A percentile compares a stretch with the other conserved stretches of the same genome.
Conservation (phyloP, 2,113 vertebrate genomes). For the Gambusia holbrooki region DNA sequence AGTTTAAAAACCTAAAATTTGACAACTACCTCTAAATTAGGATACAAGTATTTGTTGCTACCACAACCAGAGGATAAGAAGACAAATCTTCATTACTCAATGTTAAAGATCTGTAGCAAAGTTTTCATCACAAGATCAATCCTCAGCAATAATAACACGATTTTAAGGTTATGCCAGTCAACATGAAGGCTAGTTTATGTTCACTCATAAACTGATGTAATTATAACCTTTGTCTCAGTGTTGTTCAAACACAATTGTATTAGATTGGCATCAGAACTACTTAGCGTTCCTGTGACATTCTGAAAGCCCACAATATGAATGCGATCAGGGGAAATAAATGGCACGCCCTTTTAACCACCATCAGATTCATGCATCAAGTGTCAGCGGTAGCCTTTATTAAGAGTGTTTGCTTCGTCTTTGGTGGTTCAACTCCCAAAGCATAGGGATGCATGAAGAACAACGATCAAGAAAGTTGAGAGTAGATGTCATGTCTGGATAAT, state of each 20-base stretch:
- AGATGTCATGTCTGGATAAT: background rate
- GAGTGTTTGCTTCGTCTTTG: constrained; percentile 1
- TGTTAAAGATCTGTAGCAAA: background rate
- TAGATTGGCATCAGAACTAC: constrained; percentile 24
- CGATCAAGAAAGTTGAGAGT: background rate
- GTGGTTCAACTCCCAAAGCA: background rate
- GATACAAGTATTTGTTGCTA: too few relatives aligned
- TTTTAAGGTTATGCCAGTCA: background rate
- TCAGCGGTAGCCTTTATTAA: constrained; percentile 6
- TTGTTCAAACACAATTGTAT: background rate
- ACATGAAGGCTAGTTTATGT: background rate
- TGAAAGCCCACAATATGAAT: constrained; percentile 22
- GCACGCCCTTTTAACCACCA: constrained; percentile 49
- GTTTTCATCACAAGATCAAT: background rate
- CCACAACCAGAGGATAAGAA: background rate
- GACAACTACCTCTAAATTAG: too few relatives aligned
- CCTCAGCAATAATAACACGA: background rate
- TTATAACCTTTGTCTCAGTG: background rate
- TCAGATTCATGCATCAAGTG: constrained; percentile 53
- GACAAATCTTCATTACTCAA: background rate
- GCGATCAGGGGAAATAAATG: constrained; percentile 45
- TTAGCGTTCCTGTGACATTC: constrained; percentile 40
- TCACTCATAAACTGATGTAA: background rate
- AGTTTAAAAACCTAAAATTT: background rate
- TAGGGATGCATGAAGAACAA: background rate